Base-by-base conservation (phyloP, 2,888 invertebrate species). In the Embidobia sp. region DNA sequence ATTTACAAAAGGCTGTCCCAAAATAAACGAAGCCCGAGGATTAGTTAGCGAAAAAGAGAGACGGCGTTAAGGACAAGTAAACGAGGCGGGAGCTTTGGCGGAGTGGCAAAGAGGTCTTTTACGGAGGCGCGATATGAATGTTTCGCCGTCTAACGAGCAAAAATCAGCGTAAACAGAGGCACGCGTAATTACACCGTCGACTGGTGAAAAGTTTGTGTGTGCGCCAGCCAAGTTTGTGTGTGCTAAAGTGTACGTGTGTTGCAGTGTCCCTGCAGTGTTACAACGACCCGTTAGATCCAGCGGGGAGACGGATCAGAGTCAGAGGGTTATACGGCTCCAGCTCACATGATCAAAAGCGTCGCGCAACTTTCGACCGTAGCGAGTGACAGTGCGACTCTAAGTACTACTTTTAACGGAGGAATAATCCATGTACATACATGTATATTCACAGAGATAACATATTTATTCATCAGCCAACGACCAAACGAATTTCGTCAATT, bases 401-500 rank as follows among this genome's bases (percentile, higher is more conserved):
- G 16, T 31, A 27, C 55, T 44, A 61, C 66, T 73, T 49, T 57
- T 35, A 57, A 33, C 48, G 37, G 16, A 37, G 64, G 37, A 53
- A 55, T 35, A 51, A 66, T 18, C 44, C 4, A 11, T 72, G 63
- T 73, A 63, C 15, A 72, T 72, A 70, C 33, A 53, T 57, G 53
- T 48, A 61, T 42, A 55, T 44, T 42, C 10, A 46, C 37, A 59
- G 42, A 72, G 51, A 61, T 49, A n/a, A 46, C 64, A 63, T 61
- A 72, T 61, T 67, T 55, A 55, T 64, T 57, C 59, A 78, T 49
- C 59, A 81, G 67, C 48, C 80, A 80, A 83, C 84, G 82, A 84
- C 83, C 81, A 84, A 84, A 79, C 80, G 82, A 85, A 83, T 82
- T 75, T 67, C 83, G 88, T 87, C 87, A 87, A 88, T 88, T 87